These are phyloP conservation scores for Esox niger DNA, from an alignment of 2,113 vertebrate genomes.

Conservation along the genomic window DNA sequence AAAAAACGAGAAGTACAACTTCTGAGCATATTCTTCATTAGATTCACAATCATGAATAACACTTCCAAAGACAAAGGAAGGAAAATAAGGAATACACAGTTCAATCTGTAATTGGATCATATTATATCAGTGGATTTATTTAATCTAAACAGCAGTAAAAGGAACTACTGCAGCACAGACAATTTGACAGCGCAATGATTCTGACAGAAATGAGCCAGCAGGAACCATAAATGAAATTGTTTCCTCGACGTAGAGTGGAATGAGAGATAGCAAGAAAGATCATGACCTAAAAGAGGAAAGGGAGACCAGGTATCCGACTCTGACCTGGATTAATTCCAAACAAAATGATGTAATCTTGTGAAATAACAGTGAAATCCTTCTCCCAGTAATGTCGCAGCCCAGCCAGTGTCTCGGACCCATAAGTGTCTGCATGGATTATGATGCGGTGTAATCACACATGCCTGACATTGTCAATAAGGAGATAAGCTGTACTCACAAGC, in stretches of 20 bases:
- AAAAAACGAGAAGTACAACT: constrained; percentile 47
- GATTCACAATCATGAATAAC: constrained; percentile 64
- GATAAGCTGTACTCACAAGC: constrained; percentile 88
- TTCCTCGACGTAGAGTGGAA: background rate
- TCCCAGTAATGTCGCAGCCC: constrained; percentile 33
- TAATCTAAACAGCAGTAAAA: constrained; percentile 16
- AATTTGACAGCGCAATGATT: background rate
- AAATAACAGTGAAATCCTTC: constrained; percentile 31
- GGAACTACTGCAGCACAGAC: constrained; percentile 32
- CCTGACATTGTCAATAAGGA: constrained; percentile 62
- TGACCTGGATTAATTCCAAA: constrained; percentile 45
- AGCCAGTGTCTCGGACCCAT: constrained; percentile 39
- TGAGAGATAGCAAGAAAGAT: background rate
- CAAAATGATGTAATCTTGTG: constrained; percentile 31
- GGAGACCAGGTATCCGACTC: background rate
- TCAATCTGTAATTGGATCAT: constrained; percentile 52
- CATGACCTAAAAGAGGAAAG: background rate
- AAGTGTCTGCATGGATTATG: constrained; percentile 62
- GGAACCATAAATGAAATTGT: background rate
- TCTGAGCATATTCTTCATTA: constrained; percentile 52
- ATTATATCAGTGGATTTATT: constrained; percentile 49
- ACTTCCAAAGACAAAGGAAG: constrained; percentile 29
- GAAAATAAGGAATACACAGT: constrained; percentile 35
- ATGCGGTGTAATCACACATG: constrained; percentile 36
- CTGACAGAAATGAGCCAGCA: constrained; percentile 3